Conservation (phyloP, 1,140 invertebrate species). For the Scaptomyza montana region DNA sequence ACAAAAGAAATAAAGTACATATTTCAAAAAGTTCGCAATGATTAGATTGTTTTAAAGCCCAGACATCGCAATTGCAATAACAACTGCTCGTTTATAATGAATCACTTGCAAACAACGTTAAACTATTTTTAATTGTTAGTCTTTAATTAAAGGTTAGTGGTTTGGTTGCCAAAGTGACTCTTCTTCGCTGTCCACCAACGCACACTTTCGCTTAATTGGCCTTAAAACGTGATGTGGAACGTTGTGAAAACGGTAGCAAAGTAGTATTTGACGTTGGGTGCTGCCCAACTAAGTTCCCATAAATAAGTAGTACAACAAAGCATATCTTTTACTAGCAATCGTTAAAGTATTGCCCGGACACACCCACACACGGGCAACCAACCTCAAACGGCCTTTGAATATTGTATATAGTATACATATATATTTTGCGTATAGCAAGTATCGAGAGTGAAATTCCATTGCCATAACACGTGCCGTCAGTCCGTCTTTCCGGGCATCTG, state of each 20-base stretch:
- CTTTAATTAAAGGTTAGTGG: slow-evolving; percentile 24
- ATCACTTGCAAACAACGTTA: slow-evolving; percentile 6
- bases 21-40: no score
- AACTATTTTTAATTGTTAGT: slow-evolving; percentile 22
- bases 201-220: slow-evolving; percentile 63
- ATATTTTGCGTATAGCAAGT: slow-evolving; percentile 14
- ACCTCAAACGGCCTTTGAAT: slow-evolving; percentile 17
- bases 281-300: slow-evolving; percentile 53
- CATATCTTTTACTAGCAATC: slow-evolving; percentile 64
- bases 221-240: slow-evolving; percentile 63
- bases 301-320: slow-evolving; percentile 25
- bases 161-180: background rate
- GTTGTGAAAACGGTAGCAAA: slow-evolving; percentile 48
- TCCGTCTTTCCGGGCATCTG: slow-evolving; percentile 23
- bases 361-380: slow-evolving; percentile 54
- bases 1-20: slow-evolving; percentile 5
- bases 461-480: slow-evolving; percentile 35
- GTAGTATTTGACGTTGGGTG: background rate
- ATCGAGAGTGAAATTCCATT: slow-evolving; percentile 50
- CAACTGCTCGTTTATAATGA: background rate
- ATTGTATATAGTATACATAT: slow-evolving; percentile 18
- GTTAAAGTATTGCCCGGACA: slow-evolving; percentile 62
- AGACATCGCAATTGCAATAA: slow-evolving; percentile 20
- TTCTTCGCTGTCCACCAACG: background rate
- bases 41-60: background rate